Base-by-base conservation (phyloP, 2,888 invertebrate genomes). In the Calliscelio sp. region DNA sequence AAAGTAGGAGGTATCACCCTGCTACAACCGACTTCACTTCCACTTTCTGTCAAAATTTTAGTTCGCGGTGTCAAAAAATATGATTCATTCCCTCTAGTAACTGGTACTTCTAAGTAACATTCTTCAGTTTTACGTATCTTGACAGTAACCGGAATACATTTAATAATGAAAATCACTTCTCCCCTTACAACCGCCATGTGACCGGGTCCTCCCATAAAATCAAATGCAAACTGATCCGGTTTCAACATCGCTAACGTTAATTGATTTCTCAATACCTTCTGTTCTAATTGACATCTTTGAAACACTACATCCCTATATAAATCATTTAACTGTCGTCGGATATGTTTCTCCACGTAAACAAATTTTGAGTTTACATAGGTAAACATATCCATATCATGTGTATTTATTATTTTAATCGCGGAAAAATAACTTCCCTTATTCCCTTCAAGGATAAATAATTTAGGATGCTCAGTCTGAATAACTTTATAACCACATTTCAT, bases 211-310 rank as follows among this genome's bases (percentile, higher is more conserved):
- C 46, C 46, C 63, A 63, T 63, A 28, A 46, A 46, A 20, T 46
- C 46, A 28, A n/a, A 46, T 3, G 63, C 44, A n/a, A 63, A 63
- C 14, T 63, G 61, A 18, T 63, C 61, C 0, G 61, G 61, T 63
- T 63, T 24, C 25, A 16, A 1, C 7, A 18, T 25, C 0, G 61
- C 61, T 11, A 63, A 14, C 10, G 44, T 63, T 6, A 57, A 11
- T 8, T 32, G 35, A 35, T 57, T 57, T 11, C 57, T 5, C 14
- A 59, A 8, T 1, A 38, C 59, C 5, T 38, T 38, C n/a, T 59
- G 59, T n/a, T 59, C 38, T 7, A 59, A 22, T 0, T 38, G 1
- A 7, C 57, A 57, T 20, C 57, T 1, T 35, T 57, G 57, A 20
- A 57, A 20, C 6, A 46, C 3, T 2, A 46, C 20, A 0, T 46